Evolutionary conservation across 2,888 invertebrate genomes (phyloP).

Genomic region (Trichacis sp.): DNA sequence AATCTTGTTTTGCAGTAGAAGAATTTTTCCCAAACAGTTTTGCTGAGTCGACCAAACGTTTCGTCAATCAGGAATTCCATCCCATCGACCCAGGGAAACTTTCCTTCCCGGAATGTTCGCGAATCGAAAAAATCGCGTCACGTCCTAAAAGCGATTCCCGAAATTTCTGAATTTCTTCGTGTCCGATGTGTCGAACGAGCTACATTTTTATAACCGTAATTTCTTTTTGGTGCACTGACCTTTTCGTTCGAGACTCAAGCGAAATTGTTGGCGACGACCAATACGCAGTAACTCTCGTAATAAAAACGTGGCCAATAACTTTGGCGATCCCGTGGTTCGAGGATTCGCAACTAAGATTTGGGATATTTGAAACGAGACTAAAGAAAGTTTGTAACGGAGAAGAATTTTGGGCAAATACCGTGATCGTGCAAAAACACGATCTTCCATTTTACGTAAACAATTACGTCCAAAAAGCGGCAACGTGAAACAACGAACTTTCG

Average conservation of each 20-base stretch:
- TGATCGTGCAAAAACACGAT: background rate
- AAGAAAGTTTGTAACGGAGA: constrained; percentile 18
- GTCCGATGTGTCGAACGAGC: constrained; percentile 4
- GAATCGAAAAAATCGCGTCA: too few species aligned
- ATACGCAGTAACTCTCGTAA: constrained; percentile 60
- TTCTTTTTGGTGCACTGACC: constrained; percentile 19
- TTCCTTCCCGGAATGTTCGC: too few species aligned
- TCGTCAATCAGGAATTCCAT: too few species aligned
- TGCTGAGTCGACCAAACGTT: too few species aligned
- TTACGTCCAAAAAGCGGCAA: too few species aligned
- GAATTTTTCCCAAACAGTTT: too few species aligned
- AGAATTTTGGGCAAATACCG: constrained; percentile 18
- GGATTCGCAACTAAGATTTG: constrained; percentile 45
- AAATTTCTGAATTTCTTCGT: too few species aligned
- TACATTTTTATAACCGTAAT: constrained; percentile 36
- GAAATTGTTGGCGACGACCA: constrained; percentile 56
- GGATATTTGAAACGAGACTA: constrained; percentile 53
- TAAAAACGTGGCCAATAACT: constrained; percentile 62
- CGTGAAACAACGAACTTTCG: background rate
- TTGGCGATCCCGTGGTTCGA: constrained; percentile 27
- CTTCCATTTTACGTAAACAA: too few species aligned
- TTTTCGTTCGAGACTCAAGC: constrained; percentile 17
- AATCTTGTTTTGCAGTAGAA: too few species aligned
- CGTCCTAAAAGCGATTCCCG: too few species aligned
- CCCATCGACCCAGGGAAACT: too few species aligned